Conservation (phyloP, 2,797 vertebrate genomes). For the Potorous gilbertii region DNA sequence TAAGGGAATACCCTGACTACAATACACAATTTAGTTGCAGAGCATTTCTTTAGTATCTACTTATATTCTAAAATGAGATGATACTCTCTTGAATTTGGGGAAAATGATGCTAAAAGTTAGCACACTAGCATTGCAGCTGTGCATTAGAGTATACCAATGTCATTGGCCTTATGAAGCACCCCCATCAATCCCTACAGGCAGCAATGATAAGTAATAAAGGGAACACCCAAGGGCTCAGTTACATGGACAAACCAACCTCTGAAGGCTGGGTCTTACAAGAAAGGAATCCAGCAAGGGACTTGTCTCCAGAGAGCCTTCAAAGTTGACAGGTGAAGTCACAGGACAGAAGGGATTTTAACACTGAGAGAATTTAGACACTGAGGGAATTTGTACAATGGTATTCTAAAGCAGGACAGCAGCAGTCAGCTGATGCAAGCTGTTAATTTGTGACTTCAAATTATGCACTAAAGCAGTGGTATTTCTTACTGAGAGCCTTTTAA, state of each 20-base stretch:
- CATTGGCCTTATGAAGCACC: background rate
- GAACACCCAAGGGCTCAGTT: background rate
- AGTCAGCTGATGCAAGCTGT: background rate
- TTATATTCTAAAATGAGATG: background rate
- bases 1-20: background rate
- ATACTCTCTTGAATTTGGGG: background rate
- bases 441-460: background rate
- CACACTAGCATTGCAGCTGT: background rate
- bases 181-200: background rate
- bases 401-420: background rate
- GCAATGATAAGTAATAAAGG: background rate
- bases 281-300: background rate
- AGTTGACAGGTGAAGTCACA: background rate
- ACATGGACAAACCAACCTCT: background rate
- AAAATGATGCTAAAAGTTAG: background rate
- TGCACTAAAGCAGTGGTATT: background rate
- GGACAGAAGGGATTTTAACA: background rate
- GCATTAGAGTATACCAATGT: background rate
- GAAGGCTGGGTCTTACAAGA: background rate
- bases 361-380: background rate
- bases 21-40: background rate
- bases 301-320: background rate
- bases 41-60: background rate
- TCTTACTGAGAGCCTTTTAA: background rate
- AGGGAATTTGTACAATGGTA: background rate